Evolutionary conservation across 2,113 vertebrate species (phyloP), one percentile per base, ranked within the genome.

Genomic region (Okapia johnstoni): DNA sequence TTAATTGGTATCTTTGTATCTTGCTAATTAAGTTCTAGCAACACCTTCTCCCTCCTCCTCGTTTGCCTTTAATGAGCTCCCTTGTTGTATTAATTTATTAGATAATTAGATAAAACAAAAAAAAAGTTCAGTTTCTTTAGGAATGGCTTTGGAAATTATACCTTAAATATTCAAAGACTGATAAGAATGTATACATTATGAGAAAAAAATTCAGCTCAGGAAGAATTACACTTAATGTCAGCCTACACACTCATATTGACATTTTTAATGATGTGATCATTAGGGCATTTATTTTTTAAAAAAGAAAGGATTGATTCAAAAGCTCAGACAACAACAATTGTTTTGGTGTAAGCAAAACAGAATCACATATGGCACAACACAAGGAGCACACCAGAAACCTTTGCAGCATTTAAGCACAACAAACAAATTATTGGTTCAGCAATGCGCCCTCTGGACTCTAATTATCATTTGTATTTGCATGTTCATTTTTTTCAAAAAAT

Each of bases 1-100:
- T 99, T 99, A 99, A 99, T 99, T 99, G 99, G 99, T 98, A 97
- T 99, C 98, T 98, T 98, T 99, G 98, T 99, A 99, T 99, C 98
- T 98, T 98, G 98, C 98, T 99, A 99, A 99, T 99, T 99, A 99
- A 98, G 98, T 98, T 98, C 98, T 98, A 98, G 98, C 98, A 98
- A 98, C 99, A 99, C 98, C 99, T 99, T 98, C 98, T 99, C 96
- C 97, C 95, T 97, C 98, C 98, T 99, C 94, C 97, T 98, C 94
- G 26, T 99, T 98, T 98, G 97, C 97, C 98, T 99, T 99, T 99
- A 99, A 99, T 98, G 98, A 98, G 96, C 95, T 99, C 95, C 90
- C 98, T 98, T 99, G 98, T 98, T 98, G 98, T 98, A 98, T 98
- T 98, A 98, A 98, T 98, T 98, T 98, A 98, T 98, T 98, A 97